Evolutionary conservation across 2,797 vertebrate species (phyloP), one percentile per base, ranked within the genome.

Genomic region (Poeciliopsis turneri): DNA sequence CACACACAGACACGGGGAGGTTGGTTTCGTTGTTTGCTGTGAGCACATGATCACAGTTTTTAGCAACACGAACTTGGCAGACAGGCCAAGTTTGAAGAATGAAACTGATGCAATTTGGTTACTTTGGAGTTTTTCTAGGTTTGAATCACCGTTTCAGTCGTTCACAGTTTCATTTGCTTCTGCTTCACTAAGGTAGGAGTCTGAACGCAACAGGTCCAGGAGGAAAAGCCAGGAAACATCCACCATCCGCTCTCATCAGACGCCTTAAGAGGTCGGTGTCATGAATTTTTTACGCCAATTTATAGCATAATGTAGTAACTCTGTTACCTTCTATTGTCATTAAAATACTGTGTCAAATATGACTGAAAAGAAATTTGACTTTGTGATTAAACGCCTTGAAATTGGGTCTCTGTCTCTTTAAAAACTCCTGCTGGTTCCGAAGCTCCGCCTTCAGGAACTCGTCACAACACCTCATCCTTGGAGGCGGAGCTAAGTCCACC

Each of bases 21-120:
- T 86, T 87, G 59, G 81, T 77, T 86, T 79, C 77, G 78, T 72
- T 90, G 84, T 90, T 90, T 91, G 86, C 76, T 89, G 80, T 90
- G 78, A 74, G 80, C 74, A 36, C 71, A 87, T 86, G 86, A 90
- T 92, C 85, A 49, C 78, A 83, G 80, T 86, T 84, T 76, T 76
- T 36, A 86, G 90, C 87, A 87, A 78, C 76, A 83, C 91, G 84
- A 88, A 78, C 72, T 75, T 78, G 49, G 75, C 49, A 79, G 77
- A 49, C 77, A 74, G 46, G 46, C 45, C 45, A 79, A 70, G 30
- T 70, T 80, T 66, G 86, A 74, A 81, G 74, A 84, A 79, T 72
- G 74, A 41, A 82, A 82, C 87, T 0, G 82, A 82, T 74, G 75
- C 25, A 82, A 82, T 90, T 1, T 64, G 4, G n/a, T 78, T 71